Evolutionary conservation across 2,797 vertebrate species (phyloP).

Genomic region (Taenioides sp.): DNA sequence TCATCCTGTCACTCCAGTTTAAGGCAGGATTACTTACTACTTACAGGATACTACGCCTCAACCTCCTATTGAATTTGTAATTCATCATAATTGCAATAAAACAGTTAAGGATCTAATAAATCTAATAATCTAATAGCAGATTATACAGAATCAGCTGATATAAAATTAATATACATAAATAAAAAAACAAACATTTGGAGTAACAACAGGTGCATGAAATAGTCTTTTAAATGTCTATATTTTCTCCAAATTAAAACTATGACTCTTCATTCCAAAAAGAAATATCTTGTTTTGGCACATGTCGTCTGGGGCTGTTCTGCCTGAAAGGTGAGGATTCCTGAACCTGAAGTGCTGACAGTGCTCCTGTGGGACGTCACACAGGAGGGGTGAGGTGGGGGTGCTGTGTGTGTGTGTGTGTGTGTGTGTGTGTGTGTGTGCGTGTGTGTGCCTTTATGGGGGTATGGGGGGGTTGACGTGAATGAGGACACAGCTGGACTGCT

Average conservation of each 20-base stretch:
- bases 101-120: no score
- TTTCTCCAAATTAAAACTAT: conserved; percentile 1
- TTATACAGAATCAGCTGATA: no score
- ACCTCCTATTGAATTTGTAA: no score
- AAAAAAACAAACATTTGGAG: no score
- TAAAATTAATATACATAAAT: no score
- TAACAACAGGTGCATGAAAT: no score
- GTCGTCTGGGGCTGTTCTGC: conserved; percentile 19
- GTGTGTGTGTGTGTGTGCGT: no score
- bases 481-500: conserved; percentile 65
- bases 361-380: conserved; percentile 51
- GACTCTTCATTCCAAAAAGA: conserved; percentile 1
- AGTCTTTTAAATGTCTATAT: not conserved
- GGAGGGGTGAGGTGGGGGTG: conserved; percentile 6
- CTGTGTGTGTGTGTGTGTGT: no score
- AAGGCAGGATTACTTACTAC: no score
- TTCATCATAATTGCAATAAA: not conserved
- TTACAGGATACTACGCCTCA: no score
- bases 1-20: conserved; percentile 13
- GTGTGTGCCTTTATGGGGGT: not conserved
- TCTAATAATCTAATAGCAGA: no score
- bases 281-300: conserved; percentile 12
- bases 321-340: conserved; percentile 54
- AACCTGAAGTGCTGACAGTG: conserved; percentile 62
- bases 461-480: conserved; percentile 30